Base-by-base conservation (phyloP, 2,888 invertebrate species). In the Noctua fimbriata region DNA sequence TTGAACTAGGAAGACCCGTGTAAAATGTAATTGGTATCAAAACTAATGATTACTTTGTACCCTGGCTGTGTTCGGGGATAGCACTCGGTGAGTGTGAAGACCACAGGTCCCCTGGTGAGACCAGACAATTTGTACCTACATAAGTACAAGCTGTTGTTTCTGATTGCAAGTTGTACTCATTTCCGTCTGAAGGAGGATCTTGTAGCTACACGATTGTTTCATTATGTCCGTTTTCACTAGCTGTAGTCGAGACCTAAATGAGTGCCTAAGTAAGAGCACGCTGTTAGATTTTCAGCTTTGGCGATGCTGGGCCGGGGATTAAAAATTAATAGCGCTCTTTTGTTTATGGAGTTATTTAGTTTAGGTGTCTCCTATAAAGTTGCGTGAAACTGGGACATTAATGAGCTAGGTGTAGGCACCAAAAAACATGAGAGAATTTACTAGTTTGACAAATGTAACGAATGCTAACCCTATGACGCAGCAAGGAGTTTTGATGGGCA, bases 401-500 rank as follows among this genome's bases (percentile, higher is more conserved):
- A 21, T 65, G 21, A 24, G 21, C 1, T 12, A 24, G 36, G 12
- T 36, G 21, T 32, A 12, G 24, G 24, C 1, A 24, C 1, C n/a
- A 36, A 7, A 67, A 66, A 55, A 66, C n/a, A 69, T 24, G 10
- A 21, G 1, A 28, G 5, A 55, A 21, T 32, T 16, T 21, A 47
- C 9, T 63, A 32, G 3, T 63, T 70, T 49, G 41, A 7, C 21
- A 47, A 82, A 52, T 52, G n/a, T 52, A 32, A 49, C 6, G 9
- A 36, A 28, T 83, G 83, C 16, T 69, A 83, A 14, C 80, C 80
- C 80, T 81, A 10, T 79, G 41, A 28, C 21, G 24, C 16, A n/a
- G 60, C 77, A 55, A 69, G 28, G 44, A 77, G 36, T 81, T 81
- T 77, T 77, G 83, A 81, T 81, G 83, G 55, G 83, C 69, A 83